Conservation (phyloP, 2,797 vertebrate species). For the Urophycis tenuis region DNA sequence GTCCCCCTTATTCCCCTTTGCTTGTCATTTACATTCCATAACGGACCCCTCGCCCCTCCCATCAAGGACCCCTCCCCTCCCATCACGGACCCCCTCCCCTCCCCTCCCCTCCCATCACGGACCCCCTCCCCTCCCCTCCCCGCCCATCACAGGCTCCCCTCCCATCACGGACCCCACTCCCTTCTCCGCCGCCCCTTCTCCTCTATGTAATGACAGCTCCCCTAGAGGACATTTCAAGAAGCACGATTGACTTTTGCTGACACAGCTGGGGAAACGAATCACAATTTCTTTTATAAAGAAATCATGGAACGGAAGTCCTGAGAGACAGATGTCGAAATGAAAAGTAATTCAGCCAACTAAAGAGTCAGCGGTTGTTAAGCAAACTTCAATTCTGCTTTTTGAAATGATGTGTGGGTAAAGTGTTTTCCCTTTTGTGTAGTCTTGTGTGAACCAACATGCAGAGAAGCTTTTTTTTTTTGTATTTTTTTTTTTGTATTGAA, state of each 20-base stretch:
- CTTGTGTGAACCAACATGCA: slow-evolving; percentile 17
- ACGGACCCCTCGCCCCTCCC: slow-evolving; percentile 30
- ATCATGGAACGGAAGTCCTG: slow-evolving; percentile 17
- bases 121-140: slow-evolving; percentile 25
- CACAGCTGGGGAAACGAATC: slow-evolving; percentile 3
- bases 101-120: too few relatives aligned
- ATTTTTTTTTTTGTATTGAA: slow-evolving; percentile 12
- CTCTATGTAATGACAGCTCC: slow-evolving; percentile 10
- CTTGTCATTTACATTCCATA: slow-evolving; percentile 69
- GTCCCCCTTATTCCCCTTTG: slow-evolving; percentile 23
- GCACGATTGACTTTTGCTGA: background rate
- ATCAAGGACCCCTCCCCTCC: slow-evolving; percentile 36
- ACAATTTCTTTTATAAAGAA: slow-evolving; percentile 51
- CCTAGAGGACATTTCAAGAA: background rate
- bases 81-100: slow-evolving; percentile 27
- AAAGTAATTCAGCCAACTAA: slow-evolving; percentile 15
- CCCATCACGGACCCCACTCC: slow-evolving; percentile 36
- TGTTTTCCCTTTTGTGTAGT: slow-evolving; percentile 27
- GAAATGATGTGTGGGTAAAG: slow-evolving; percentile 12
- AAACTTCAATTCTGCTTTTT: slow-evolving; percentile 15
- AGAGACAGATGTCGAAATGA: background rate
- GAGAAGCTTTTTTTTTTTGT: slow-evolving; percentile 7
- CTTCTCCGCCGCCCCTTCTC: slow-evolving; percentile 28
- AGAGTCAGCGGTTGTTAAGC: slow-evolving; percentile 20
- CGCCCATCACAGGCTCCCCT: slow-evolving; percentile 39